A percentile compares a stretch with the other conserved stretches of the same genome.
Conservation (phyloP, 2,113 vertebrate genomes). For the Ptilorrhoa leucosticta region DNA sequence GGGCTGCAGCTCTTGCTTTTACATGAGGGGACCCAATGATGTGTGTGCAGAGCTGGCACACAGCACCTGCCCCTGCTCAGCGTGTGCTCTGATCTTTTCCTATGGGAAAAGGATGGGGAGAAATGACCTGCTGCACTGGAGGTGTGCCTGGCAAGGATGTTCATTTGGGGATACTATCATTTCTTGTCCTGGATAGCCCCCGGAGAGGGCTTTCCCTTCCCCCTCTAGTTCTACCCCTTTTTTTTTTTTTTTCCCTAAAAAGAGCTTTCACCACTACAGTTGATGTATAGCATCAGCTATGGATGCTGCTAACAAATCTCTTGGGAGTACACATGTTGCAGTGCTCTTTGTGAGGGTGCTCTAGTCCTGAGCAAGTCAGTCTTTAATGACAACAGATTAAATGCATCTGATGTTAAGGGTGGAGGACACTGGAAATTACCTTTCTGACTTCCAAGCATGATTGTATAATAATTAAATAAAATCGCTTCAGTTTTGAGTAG, state of each 20-base stretch:
- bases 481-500: neutral
- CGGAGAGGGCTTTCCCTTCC: neutral
- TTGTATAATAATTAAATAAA: neutral
- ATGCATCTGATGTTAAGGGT: neutral
- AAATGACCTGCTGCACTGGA: neutral
- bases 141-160: neutral
- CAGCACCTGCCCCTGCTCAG: neutral
- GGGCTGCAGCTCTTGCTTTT: neutral
- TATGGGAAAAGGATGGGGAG: neutral
- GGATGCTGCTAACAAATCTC: neutral
- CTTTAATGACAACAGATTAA: neutral
- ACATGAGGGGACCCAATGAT: neutral
- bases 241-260: neutral
- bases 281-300: neutral
- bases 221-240: neutral
- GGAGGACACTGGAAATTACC: neutral
- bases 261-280: neutral
- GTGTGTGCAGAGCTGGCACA: neutral
- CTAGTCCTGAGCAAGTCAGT: rapidly evolving
- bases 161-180: neutral
- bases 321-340: rapidly evolving
- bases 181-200: neutral
- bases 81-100: neutral
- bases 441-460: neutral
- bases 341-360: neutral